A percentile compares a stretch with the other conserved stretches of the same genome.
Conservation (phyloP, 2,113 vertebrate species). For the Struthio camelus region DNA sequence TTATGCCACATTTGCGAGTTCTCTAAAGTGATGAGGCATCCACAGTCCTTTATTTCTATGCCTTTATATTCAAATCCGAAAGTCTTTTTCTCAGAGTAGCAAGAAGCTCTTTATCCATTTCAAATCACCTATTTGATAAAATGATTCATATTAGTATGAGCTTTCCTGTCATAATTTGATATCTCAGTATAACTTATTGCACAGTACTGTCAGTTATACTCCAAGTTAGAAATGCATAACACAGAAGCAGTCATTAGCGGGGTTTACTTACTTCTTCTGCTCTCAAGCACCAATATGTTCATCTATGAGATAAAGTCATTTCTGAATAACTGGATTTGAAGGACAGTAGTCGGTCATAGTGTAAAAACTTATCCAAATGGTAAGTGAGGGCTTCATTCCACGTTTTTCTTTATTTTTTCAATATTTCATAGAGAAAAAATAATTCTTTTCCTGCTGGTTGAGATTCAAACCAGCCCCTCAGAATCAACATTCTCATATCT, state of each 20-base stretch:
- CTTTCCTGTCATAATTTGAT: neutral
- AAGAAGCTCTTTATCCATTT: neutral
- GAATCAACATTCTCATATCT: neutral
- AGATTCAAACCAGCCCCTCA: neutral
- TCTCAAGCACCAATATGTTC: neutral
- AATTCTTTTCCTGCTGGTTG: neutral
- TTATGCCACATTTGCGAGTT: neutral
- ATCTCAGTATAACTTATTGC: neutral
- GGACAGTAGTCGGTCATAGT: neutral
- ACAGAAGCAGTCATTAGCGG: neutral
- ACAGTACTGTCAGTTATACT: neutral
- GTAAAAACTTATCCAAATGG: neutral
- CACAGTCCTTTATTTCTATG: neutral
- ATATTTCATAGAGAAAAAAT: neutral
- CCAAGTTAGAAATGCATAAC: neutral
- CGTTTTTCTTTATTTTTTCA: neutral
- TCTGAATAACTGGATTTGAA: neutral
- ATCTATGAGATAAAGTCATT: neutral
- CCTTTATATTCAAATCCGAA: neutral
- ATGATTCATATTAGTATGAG: neutral
- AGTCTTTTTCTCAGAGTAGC: neutral
- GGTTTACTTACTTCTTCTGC: neutral
- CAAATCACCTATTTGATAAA: neutral
- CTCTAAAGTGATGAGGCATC: neutral
- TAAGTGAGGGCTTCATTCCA: neutral